Evolutionary conservation across 2,888 invertebrate genomes (phyloP), one percentile per base, ranked within the genome.

Genomic region (Eugnorisma glareosa): DNA sequence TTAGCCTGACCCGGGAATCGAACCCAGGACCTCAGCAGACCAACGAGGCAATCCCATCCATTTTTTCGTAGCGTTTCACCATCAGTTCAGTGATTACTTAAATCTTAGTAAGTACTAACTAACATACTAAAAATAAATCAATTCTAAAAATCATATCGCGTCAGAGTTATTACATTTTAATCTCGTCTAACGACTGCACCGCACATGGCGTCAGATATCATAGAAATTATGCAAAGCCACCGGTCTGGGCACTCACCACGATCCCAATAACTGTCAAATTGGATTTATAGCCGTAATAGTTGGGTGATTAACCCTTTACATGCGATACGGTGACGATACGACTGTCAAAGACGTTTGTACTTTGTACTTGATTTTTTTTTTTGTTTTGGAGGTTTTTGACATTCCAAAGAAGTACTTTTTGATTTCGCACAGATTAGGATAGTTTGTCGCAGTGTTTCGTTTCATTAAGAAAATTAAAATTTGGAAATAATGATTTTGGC

Each of bases 191-290:
- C 75, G 77, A 87, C 82, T 31, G 57, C 48, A 28, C 48, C 72
- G 73, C 89, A 89, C 69, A 87, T 88, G 88, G 84, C 81, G 28
- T 87, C 85, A 73, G 77, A 83, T 86, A 75, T 86, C 81, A 81
- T 84, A 75, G 77, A 88, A 78, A 87, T 81, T 92, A 94, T 94
- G 93, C 92, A 93, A 94, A 94, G 92, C 93, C 90, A 77, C 76
- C 78, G 73, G 66, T 74, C 82, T 72, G 79, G 83, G 86, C 81
- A 81, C 82, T 86, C 86, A 85, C 90, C 91, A 91, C 90, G 92
- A 76, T 73, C 91, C 91, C 92, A 84, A 75, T 84, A 86, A 77
- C 75, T 82, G 91, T 92, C 93, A 89, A 86, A 84, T 90, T 90
- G 88, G 89, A 94, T 94, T 92, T 91, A 92, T 92, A 87, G 89